Base-by-base conservation (phyloP, 2,888 invertebrate species). In the Drosophila birchii region DNA sequence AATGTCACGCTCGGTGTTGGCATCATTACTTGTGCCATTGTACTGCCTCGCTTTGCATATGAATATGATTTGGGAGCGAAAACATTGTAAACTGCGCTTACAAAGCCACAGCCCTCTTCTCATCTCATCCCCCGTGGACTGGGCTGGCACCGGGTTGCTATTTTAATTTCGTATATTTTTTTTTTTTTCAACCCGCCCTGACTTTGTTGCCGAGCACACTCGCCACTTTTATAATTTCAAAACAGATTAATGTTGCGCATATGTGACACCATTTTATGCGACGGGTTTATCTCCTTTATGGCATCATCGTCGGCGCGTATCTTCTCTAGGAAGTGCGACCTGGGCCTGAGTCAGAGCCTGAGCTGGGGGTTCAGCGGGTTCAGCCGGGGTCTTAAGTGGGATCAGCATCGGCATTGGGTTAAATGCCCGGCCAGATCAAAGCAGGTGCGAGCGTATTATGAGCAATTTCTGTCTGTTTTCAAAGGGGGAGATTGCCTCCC, bases 211-310 rank as follows among this genome's bases (percentile, higher is more conserved):
- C 8, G 49, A 14, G 51, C 64, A 57, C 61, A 66, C 88, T 74
- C 78, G 76, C 86, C 87, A 89, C 85, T 90, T 76, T 90, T 88
- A 89, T 81, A 90, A 86, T 90, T 90, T 84, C 81, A 80, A 89
- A 91, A 90, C 89, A 88, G 90, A 90, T 91, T 91, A 91, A 91
- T 91, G 91, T 87, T 80, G 81, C 81, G 88, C 91, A 89, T 90
- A 91, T 90, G 91, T 81, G 88, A 80, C 86, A 83, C 79, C 79
- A 82, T 89, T 89, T 90, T 87, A 87, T 87, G 88, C 87, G 85
- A 86, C 85, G 86, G 90, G 90, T 76, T 85, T 85, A 90, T 90
- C 85, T 85, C 90, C 77, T 90, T 90, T 89, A 85, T 89, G 84
- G 84, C 84, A 89, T 86, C 90, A 89, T 79, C 89, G 87, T 83